phyloP scores from a whole-genome alignment of 2,888 invertebrate species.

The Acleris holmiana region DNA sequence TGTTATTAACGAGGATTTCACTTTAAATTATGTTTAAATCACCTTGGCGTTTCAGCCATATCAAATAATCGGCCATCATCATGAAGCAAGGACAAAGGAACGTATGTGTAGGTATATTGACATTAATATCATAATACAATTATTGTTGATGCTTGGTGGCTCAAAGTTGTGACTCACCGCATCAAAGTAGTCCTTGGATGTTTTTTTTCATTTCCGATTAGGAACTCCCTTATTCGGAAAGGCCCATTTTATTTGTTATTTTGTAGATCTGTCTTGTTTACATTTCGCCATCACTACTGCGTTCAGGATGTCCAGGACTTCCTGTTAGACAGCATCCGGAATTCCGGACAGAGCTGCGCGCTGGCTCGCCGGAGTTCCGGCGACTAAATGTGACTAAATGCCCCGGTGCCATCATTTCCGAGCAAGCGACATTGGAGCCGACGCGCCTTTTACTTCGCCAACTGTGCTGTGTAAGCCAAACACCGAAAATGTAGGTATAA shows the following conservation, averaged over 20 bases:
- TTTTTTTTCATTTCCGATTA: too few relatives aligned
- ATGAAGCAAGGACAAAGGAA: too few relatives aligned
- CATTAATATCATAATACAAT: too few relatives aligned
- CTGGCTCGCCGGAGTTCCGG: constrained; percentile 14
- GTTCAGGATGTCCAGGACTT: constrained; percentile 14
- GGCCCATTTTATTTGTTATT: neutral
- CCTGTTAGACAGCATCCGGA: constrained; percentile 22
- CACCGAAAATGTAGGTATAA: neutral
- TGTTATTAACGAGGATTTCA: too few relatives aligned
- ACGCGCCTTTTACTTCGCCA: neutral
- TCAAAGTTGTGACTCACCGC: too few relatives aligned
- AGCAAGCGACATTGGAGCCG: neutral
- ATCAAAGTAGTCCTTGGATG: too few relatives aligned
- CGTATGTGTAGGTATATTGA: too few relatives aligned
- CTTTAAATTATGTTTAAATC: too few relatives aligned
- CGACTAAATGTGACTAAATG: constrained; percentile 16
- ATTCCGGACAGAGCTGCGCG: constrained; percentile 15
- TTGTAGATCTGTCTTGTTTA: neutral
- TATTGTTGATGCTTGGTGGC: too few relatives aligned
- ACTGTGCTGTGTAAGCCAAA: neutral
- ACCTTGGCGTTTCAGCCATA: too few relatives aligned
- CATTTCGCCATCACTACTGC: neutral
- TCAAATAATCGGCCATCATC: too few relatives aligned
- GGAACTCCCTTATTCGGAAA: too few relatives aligned
- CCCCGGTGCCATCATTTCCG: constrained; percentile 4